phyloP scores from a whole-genome alignment of 2,797 vertebrate genomes.

The Gymnodraco acuticeps region DNA sequence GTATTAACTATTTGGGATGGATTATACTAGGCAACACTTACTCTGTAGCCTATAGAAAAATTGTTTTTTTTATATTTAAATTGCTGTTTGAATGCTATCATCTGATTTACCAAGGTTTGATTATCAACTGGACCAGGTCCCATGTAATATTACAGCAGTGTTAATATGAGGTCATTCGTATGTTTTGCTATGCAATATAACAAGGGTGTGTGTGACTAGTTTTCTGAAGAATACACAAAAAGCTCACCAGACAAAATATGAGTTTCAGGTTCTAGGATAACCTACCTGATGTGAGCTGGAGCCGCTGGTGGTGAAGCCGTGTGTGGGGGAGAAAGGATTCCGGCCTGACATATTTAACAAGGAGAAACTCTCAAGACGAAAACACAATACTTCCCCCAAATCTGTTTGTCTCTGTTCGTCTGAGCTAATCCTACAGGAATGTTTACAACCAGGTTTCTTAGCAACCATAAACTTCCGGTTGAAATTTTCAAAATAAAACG shows the following conservation, averaged over 20 bases:
- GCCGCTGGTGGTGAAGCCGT: slow-evolving; percentile 70
- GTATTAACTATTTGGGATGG: too few relatives aligned
- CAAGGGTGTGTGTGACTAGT: too few relatives aligned
- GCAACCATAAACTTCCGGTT: slow-evolving; percentile 60
- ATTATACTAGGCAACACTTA: too few relatives aligned
- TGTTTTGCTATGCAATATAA: not conserved
- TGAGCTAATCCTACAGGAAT: not conserved
- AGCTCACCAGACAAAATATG: too few relatives aligned
- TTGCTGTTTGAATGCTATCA: not conserved
- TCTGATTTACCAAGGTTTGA: not conserved
- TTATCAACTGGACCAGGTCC: not conserved
- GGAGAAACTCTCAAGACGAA: not conserved
- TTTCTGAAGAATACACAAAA: not conserved
- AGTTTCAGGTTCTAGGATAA: not conserved
- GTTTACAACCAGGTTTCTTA: slow-evolving; percentile 65
- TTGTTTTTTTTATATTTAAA: not conserved
- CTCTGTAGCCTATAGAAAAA: too few relatives aligned
- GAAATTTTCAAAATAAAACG: slow-evolving; percentile 29
- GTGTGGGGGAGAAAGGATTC: slow-evolving; percentile 78
- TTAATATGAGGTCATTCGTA: not conserved
- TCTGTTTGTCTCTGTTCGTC: too few relatives aligned
- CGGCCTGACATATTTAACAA: slow-evolving; percentile 62
- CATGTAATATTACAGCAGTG: not conserved
- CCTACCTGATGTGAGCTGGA: slow-evolving; percentile 77
- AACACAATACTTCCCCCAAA: not conserved